Evolutionary conservation across 1,140 invertebrate genomes (phyloP), one percentile per base, ranked within the genome.

Genomic region (Periplaneta americana): DNA sequence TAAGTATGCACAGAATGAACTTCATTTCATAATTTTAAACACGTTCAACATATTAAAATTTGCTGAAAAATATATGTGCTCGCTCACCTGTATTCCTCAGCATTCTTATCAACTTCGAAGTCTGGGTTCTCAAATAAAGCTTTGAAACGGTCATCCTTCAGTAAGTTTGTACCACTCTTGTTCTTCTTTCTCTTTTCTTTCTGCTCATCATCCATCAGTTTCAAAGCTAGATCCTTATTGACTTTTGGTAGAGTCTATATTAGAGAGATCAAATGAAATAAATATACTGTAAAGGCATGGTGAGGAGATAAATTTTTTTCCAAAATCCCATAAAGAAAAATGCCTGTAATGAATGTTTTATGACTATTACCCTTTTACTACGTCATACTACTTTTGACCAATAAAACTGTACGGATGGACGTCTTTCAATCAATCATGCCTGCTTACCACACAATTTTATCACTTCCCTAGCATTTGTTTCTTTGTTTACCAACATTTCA

Each of bases 121-220:
- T 99, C 96, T 37, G 96, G 93, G 91, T 99, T 98, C 84, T 92
- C 92, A 88, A 99, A 99, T 83, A 99, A 88, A 22, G 91, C 92
- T 77, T 96, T 95, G 88, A 99, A 99, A 85, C 98, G 91, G 82
- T 94, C 91, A 88, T 99, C 98, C 84, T 94, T 90, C 34, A 99
- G 87, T 22, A 98, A 87, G 87, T 91, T 93, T 11, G 89, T 86
- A 5, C 91, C 88, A 82, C 89, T 88, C 81, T 90, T 90, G 78
- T 92, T 91, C 84, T 92, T 95, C 84, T 92, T 90, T 82, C 90
- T 93, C 83, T 92, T 92, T 18, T 80, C 36, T 81, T 86, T 85
- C 5, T 87, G 87, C 74, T 92, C 89, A 82, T 90, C 89, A 75
- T 94, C 92, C 88, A 97, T 92, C 74, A 98, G 88, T 88, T 96